A percentile compares a stretch with the other conserved stretches of the same genome.
Conservation (phyloP, 2,888 invertebrate genomes). For the Drosophila mercatorum region DNA sequence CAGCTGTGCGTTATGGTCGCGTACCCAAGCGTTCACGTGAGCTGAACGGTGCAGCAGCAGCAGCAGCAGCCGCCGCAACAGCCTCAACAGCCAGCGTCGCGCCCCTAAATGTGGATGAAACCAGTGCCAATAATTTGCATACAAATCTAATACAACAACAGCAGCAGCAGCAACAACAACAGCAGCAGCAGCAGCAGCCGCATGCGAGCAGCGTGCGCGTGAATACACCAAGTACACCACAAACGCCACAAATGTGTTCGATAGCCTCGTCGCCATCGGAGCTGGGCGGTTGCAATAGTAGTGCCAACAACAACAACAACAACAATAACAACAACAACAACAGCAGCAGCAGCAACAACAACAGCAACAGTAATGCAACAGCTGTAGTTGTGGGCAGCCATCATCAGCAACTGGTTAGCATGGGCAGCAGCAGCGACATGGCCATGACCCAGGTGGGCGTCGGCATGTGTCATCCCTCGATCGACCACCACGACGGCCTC, state of each 20-base stretch:
- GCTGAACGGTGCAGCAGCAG: slow-evolving; percentile 85
- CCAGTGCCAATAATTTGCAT: slow-evolving; percentile 65
- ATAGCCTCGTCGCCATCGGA: slow-evolving; percentile 84
- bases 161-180: slow-evolving; percentile 42
- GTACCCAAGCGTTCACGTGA: slow-evolving; percentile 97
- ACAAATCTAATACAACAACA: slow-evolving; percentile 58
- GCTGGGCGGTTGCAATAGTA: slow-evolving; percentile 82
- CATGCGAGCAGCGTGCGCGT: slow-evolving; percentile 83
- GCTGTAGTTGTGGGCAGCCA: slow-evolving; percentile 71
- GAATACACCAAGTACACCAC: slow-evolving; percentile 86
- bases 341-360: slow-evolving; percentile 62
- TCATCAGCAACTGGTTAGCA: slow-evolving; percentile 68
- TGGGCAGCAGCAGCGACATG: slow-evolving; percentile 61
- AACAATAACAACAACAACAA: slow-evolving; percentile 66
- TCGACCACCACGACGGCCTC: slow-evolving; percentile 80
- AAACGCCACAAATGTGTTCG: slow-evolving; percentile 85
- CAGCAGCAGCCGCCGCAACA: slow-evolving; percentile 43
- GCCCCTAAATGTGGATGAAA: slow-evolving; percentile 70
- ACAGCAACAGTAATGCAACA: slow-evolving; percentile 70
- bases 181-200: slow-evolving; percentile 54
- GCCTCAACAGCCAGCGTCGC: slow-evolving; percentile 55
- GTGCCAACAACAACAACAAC: slow-evolving; percentile 78
- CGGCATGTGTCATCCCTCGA: slow-evolving; percentile 65
- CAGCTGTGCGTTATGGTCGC: slow-evolving; percentile 98
- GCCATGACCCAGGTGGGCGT: slow-evolving; percentile 62